Percentiles rank a stretch among this genome's conserved stretches.
These are phyloP conservation scores for Sarcophaga rosellei DNA, from an alignment of 2,888 invertebrate genomes.

Conservation along the genomic window DNA sequence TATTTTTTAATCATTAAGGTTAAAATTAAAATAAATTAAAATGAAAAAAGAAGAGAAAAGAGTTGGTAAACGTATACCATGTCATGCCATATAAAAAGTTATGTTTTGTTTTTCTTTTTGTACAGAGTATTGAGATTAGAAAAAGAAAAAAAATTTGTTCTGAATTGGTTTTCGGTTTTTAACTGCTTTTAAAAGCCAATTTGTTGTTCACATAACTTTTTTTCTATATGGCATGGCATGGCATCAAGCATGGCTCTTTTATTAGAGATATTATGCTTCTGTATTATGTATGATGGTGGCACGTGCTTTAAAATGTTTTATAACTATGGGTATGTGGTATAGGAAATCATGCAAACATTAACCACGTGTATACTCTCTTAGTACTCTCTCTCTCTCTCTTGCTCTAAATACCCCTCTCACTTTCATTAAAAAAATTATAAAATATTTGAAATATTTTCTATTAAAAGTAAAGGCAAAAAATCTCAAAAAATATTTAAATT, in stretches of 20 bases:
- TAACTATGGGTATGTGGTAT: not conserved
- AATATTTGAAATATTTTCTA: not conserved
- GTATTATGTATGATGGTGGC: slow-evolving; percentile 36
- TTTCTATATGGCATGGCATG: too few species aligned
- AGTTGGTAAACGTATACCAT: too few species aligned
- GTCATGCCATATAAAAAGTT: slow-evolving; percentile 8
- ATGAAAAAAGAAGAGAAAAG: slow-evolving; percentile 28
- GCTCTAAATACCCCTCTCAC: too few species aligned
- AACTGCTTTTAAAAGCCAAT: too few species aligned
- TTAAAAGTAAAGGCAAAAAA: too few species aligned
- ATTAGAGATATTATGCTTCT: slow-evolving; percentile 10
- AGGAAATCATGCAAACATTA: slow-evolving; percentile 14
- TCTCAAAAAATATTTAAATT: too few species aligned
- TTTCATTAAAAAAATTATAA: not conserved
- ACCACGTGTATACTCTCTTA: not conserved
- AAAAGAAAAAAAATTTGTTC: slow-evolving; percentile 10
- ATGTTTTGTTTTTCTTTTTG: not conserved
- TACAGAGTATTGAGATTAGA: slow-evolving; percentile 29
- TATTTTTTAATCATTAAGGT: slow-evolving; percentile 43
- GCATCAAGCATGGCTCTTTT: too few species aligned
- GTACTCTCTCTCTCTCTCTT: too few species aligned
- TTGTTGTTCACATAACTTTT: too few species aligned
- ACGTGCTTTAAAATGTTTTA: slow-evolving; percentile 51
- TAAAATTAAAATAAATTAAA: slow-evolving; percentile 26
- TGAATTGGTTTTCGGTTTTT: not conserved